A percentile compares a stretch with the other conserved stretches of the same genome.
Evolutionary conservation across 2,113 vertebrate species (phyloP).

Genomic region (Sisor rabdophorus): DNA sequence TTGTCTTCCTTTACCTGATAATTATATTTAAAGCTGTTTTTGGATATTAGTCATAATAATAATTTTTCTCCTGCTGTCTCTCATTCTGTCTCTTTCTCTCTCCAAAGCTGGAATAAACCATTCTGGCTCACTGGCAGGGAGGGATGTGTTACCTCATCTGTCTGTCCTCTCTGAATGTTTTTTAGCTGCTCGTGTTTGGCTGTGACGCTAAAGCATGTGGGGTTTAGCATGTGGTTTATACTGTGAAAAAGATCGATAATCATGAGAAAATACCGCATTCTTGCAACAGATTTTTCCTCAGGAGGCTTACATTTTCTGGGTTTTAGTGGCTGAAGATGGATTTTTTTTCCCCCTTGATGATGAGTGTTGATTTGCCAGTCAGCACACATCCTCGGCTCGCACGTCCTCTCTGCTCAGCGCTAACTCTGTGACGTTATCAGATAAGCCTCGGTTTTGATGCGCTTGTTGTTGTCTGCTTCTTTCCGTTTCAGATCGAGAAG

Average conservation of each 20-base stretch:
- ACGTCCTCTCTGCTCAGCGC: background rate
- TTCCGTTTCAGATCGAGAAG: constrained; percentile 88
- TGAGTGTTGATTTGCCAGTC: constrained; percentile 9
- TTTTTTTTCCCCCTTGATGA: background rate
- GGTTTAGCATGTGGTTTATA: constrained; percentile 5
- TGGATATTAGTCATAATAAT: background rate
- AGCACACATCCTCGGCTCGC: background rate
- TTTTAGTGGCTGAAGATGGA: background rate
- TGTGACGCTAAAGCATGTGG: constrained; percentile 7
- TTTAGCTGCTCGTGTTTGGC: background rate
- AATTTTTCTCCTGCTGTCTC: background rate
- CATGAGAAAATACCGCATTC: background rate
- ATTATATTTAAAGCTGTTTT: too few relatives aligned
- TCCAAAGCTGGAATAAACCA: constrained; percentile 11
- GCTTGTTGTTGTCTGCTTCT: constrained; percentile 15
- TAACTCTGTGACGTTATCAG: background rate
- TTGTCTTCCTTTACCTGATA: too few relatives aligned
- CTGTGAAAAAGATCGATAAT: background rate
- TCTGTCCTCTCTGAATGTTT: background rate
- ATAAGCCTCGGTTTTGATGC: constrained; percentile 1
- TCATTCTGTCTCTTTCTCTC: background rate
- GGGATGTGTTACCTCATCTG: background rate
- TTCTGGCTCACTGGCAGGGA: background rate
- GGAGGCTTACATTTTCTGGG: background rate
- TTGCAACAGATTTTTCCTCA: background rate